Conservation (phyloP, 2,888 invertebrate species). For the Lamellibrachia columna region DNA sequence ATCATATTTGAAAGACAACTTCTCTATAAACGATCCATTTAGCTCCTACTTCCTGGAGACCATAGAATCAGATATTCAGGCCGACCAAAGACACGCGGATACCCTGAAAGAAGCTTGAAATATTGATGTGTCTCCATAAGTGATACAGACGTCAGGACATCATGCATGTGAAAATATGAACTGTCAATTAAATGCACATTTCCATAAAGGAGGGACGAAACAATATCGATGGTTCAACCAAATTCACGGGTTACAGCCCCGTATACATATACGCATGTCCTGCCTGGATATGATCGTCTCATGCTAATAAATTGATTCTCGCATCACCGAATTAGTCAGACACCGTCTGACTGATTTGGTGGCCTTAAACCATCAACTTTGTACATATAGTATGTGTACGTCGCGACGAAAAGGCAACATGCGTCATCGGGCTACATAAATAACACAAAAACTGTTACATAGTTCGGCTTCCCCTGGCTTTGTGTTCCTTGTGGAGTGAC, state of each 20-base stretch:
- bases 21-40: not conserved
- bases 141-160: not conserved
- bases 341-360: not conserved
- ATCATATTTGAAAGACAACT: not conserved
- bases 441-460: not conserved
- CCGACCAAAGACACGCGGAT: not conserved
- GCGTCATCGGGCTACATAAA: not conserved
- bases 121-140: not conserved
- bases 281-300: not conserved
- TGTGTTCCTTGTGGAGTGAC: not conserved
- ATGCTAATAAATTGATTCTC: not conserved
- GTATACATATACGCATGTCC: not conserved
- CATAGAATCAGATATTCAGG: not conserved
- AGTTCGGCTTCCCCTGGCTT: not conserved
- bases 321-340: not conserved
- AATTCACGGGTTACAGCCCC: not conserved
- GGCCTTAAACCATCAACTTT: not conserved
- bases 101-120: not conserved
- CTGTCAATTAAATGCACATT: not conserved
- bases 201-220: not conserved
- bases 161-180: not conserved
- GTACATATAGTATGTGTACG: not conserved
- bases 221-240: not conserved
- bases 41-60: not conserved
- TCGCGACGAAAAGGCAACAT: not conserved